Conservation (phyloP, 1,140 invertebrate species). For the Dreissena rostriformis region DNA sequence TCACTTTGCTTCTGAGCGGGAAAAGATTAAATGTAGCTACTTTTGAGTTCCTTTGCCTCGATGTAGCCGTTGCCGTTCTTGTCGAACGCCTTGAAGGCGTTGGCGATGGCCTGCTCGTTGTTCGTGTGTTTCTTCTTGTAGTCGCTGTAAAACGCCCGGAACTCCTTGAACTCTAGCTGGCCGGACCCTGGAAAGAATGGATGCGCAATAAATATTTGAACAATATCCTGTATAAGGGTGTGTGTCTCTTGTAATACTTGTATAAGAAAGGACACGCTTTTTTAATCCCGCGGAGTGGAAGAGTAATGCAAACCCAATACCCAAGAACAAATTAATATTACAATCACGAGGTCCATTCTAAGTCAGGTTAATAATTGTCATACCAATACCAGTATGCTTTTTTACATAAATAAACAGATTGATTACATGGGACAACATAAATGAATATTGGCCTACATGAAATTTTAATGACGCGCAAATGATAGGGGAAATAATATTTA, state of each 20-base stretch:
- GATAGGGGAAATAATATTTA: no score
- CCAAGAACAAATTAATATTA: no score
- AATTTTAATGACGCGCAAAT: no score
- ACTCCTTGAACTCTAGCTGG: conserved; percentile 5
- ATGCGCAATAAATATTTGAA: background rate
- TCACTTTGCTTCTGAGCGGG: no score
- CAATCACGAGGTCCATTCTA: no score
- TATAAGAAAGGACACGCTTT: background rate
- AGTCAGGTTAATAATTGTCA: no score
- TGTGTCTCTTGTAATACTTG: background rate
- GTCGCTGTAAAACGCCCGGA: background rate
- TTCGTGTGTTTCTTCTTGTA: conserved; percentile 14
- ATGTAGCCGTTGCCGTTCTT: conserved; percentile 13
- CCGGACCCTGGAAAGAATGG: background rate
- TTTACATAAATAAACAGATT: no score
- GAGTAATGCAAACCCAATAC: no score
- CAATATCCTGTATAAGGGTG: no score
- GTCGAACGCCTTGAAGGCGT: conserved; percentile 33
- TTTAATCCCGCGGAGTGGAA: background rate
- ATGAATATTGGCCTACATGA: no score
- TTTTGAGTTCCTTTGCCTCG: conserved; percentile 21
- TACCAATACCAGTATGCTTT: no score
- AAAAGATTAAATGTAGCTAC: background rate
- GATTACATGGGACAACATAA: no score
- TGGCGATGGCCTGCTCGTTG: background rate